phyloP scores from a whole-genome alignment of 2,888 invertebrate species.

The Tachina fera region DNA sequence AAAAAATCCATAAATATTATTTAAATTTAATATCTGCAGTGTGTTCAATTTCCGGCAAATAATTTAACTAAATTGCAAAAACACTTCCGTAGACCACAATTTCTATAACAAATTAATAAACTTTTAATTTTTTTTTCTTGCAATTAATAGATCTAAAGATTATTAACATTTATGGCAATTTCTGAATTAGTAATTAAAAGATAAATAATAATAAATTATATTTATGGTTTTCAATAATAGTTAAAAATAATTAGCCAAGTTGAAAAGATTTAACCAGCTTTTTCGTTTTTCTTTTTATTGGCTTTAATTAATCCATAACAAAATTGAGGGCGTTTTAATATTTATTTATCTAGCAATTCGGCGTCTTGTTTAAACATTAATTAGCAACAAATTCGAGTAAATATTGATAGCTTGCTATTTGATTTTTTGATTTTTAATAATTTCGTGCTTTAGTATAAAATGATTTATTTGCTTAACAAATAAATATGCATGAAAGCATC shows the following conservation, averaged over 20 bases:
- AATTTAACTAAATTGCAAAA: not conserved
- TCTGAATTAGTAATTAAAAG: conserved; percentile 1
- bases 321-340: not conserved
- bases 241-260: not conserved
- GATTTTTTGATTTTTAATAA: not conserved
- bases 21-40: conserved; percentile 24
- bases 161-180: conserved; percentile 27
- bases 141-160: not conserved
- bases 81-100: conserved; percentile 5
- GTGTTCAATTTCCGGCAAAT: conserved; percentile 19
- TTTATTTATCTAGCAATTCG: not conserved
- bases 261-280: not conserved
- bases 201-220: not conserved
- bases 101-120: conserved; percentile 12
- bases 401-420: not conserved
- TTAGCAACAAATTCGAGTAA: not conserved
- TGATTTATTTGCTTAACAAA: not conserved
- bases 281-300: not conserved
- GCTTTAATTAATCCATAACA: conserved; percentile 4
- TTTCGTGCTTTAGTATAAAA: not conserved
- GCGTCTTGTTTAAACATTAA: not conserved
- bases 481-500: not conserved
- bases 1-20: conserved; percentile 27
- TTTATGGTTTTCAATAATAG: not conserved
- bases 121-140: not conserved